A percentile compares a stretch with the other conserved stretches of the same genome.
Conservation (phyloP, 2,888 invertebrate genomes). For the Perizoma flavofasciatum region DNA sequence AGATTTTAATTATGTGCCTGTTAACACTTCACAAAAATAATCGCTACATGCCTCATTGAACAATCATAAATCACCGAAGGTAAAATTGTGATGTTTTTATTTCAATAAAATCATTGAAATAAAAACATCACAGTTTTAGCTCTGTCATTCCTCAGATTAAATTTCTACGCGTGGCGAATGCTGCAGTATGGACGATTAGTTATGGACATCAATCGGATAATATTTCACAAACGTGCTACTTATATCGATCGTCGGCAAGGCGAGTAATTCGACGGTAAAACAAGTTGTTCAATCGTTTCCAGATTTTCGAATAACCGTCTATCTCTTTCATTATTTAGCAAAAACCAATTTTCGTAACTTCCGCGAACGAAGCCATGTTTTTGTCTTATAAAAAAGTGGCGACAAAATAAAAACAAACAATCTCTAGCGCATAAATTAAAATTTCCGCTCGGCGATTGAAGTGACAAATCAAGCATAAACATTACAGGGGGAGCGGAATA, state of each 20-base stretch:
- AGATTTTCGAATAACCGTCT: constrained; percentile 44
- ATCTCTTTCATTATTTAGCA: constrained; percentile 48
- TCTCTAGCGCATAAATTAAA: constrained; percentile 80
- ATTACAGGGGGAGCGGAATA: constrained; percentile 63
- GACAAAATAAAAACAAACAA: constrained; percentile 78
- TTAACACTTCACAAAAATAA: constrained; percentile 29
- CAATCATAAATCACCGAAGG: constrained; percentile 71
- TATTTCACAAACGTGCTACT: constrained; percentile 49
- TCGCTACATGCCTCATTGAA: constrained; percentile 30
- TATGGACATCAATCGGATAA: constrained; percentile 63
- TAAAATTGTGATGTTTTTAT: constrained; percentile 63
- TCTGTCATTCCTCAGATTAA: constrained; percentile 76
- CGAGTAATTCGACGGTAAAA: constrained; percentile 24
- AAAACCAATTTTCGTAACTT: constrained; percentile 65
- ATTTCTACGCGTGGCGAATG: constrained; percentile 71
- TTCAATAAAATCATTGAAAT: constrained; percentile 79
- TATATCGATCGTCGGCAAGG: constrained; percentile 28
- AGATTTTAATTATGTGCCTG: constrained; percentile 43
- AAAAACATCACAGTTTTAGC: constrained; percentile 64
- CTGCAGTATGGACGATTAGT: constrained; percentile 67
- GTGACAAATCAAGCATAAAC: constrained; percentile 76
- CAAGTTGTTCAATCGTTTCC: constrained; percentile 33
- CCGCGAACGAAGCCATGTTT: constrained; percentile 65
- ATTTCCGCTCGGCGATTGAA: constrained; percentile 76
- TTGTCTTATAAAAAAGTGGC: constrained; percentile 65